These are phyloP conservation scores for Pyrgilauda ruficollis DNA, from an alignment of 2,113 vertebrate species.

Conservation along the genomic window DNA sequence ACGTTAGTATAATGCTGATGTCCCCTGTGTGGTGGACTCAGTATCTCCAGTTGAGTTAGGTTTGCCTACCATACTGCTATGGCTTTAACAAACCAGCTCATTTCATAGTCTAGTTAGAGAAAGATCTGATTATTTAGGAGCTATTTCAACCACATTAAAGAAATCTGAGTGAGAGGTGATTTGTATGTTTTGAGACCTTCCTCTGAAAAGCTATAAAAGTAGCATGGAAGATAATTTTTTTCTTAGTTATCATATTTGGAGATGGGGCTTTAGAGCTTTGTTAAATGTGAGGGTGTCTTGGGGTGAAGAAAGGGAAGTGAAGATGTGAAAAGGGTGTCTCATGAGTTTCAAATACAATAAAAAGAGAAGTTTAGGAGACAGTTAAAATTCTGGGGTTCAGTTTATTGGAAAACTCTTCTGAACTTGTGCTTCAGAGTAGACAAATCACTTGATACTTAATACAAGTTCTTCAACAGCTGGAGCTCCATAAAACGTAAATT, in stretches of 20 bases:
- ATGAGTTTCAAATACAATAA: not conserved
- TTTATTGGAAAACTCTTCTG: not conserved
- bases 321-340: not conserved
- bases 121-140: not conserved
- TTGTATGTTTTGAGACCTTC: not conserved
- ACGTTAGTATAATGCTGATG: not conserved
- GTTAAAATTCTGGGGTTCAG: not conserved
- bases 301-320: not conserved
- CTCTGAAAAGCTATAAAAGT: not conserved
- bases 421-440: not conserved
- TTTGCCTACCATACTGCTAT: not conserved
- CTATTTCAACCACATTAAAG: not conserved
- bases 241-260: not conserved
- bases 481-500: not conserved
- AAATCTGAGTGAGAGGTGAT: not conserved
- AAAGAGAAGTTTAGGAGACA: not conserved
- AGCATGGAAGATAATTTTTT: not conserved
- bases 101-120: not conserved
- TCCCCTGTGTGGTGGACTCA: not conserved
- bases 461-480: not conserved
- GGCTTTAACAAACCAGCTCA: not conserved
- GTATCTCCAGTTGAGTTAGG: not conserved
- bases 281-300: not conserved
- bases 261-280: not conserved
- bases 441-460: not conserved